Evolutionary conservation across 2,888 invertebrate species (phyloP), one percentile per base, ranked within the genome.

Genomic region (Synanthedon myopaeformis): DNA sequence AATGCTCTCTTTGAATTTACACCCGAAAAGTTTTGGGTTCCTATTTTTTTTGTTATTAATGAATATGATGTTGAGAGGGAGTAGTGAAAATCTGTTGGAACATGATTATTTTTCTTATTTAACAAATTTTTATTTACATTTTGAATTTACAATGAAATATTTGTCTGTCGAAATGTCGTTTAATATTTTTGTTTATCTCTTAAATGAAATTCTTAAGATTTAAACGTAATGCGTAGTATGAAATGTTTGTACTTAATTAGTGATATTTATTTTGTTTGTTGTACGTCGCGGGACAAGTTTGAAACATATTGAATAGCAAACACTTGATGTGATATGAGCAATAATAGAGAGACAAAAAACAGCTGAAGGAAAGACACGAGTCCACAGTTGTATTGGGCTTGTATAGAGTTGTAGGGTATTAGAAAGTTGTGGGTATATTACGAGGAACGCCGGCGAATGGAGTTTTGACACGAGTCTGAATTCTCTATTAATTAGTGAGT

Each of bases 401-500:
- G 62, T 13, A 60, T 56, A 58, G 56, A 59, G 59, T 63, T 10
- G 53, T 13, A 45, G 55, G 57, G 59, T 57, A 57, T 59, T 58
- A 35, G 23, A 23, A 23, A 23, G 23, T n/a, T n/a, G n/a, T n/a
- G n/a, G 23, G 23, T 23, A 23, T 23, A 23, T 23, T 23, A 4
- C 3, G 28, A 65, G 60, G 61, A 63, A 61, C 70, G 66, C 76
- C 79, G 77, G 79, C 79, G 77, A 73, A 35, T 78, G 73, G 66
- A 68, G 74, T 72, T 70, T 75, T 74, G 76, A 79, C 77, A 72
- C 51, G 79, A 81, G 84, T 83, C 83, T 82, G 82, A 82, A 83
- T 78, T 82, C 82, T 84, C 77, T 86, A 78, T 84, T 83, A 76
- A 83, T 85, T 86, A 86, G 85, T 85, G 79, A 83, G 85, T 86